Conservation (phyloP, 2,113 vertebrate genomes). For the Tachysurus vachellii region DNA sequence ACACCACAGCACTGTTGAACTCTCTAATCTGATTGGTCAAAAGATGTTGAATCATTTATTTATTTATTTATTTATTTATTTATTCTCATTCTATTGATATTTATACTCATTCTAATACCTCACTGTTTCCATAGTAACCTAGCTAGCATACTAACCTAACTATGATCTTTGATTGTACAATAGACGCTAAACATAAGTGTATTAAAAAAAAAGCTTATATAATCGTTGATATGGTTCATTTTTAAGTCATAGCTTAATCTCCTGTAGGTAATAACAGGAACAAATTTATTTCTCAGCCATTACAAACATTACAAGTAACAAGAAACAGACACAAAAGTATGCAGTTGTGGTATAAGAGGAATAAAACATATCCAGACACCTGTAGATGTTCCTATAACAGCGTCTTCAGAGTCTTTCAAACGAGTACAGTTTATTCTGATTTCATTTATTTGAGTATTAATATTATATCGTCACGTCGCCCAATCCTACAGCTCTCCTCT, state of each 20-base stretch:
- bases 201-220: neutral
- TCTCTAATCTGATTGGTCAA: neutral
- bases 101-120: neutral
- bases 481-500: neutral
- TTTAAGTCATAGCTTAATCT: neutral
- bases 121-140: neutral
- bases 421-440: neutral
- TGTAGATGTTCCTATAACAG: neutral
- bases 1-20: neutral
- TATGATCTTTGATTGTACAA: neutral
- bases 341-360: neutral
- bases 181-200: neutral
- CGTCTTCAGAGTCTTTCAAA: neutral
- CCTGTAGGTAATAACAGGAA: neutral
- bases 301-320: neutral
- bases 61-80: too few relatives aligned
- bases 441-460: neutral
- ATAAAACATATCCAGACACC: neutral
- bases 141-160: neutral
- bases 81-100: too few relatives aligned
- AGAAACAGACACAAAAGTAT: neutral
- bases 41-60: neutral
- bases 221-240: neutral
- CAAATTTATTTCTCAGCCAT: neutral
- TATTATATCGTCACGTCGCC: neutral